These are phyloP conservation scores for Amazona guildingii DNA, from an alignment of 2,113 vertebrate species.

Conservation along the genomic window DNA sequence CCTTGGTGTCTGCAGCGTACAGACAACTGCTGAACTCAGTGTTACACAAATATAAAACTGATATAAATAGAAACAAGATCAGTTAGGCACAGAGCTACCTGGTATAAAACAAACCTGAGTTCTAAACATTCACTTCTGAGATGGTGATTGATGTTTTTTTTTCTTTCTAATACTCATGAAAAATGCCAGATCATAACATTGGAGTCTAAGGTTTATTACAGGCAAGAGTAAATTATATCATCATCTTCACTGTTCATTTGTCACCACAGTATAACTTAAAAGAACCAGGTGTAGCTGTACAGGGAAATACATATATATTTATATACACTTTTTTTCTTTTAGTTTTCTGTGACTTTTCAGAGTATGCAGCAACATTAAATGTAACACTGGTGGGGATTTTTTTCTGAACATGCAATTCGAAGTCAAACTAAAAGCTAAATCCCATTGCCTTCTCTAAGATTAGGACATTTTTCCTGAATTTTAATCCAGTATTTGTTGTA, in stretches of 20 bases:
- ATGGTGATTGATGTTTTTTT: background rate
- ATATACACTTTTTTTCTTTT: background rate
- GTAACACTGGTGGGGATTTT: background rate
- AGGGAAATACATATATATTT: background rate
- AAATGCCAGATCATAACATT: background rate
- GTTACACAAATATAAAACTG: background rate
- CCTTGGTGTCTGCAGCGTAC: background rate
- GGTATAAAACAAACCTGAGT: background rate
- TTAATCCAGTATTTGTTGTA: background rate
- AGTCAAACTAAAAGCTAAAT: background rate
- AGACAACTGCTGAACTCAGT: background rate
- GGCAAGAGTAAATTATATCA: constrained; percentile 37
- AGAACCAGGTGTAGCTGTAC: background rate
- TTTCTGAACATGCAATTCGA: background rate
- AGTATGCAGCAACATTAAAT: background rate
- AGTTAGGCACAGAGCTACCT: background rate
- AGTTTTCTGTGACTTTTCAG: background rate
- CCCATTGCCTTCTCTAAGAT: background rate
- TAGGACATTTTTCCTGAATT: background rate
- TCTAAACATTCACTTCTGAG: background rate
- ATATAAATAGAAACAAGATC: background rate
- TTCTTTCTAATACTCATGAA: constrained; percentile 4
- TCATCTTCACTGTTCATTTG: background rate
- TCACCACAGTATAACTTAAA: background rate
- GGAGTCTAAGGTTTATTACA: background rate